phyloP scores from a whole-genome alignment of 1,140 invertebrate genomes.

The Acromyrmex echinatior region DNA sequence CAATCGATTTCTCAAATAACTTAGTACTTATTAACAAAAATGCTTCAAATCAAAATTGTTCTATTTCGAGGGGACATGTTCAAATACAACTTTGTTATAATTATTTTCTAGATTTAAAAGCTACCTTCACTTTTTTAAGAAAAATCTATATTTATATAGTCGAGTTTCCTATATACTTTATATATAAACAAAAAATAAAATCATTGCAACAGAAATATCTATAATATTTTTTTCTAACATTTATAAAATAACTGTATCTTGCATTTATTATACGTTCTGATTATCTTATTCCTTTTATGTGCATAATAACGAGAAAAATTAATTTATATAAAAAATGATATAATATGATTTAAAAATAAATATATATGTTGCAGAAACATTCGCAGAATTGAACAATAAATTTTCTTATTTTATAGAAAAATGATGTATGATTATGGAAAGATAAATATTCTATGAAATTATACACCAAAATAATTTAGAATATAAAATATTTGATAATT shows the following conservation, averaged over 20 bases:
- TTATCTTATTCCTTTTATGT: neutral
- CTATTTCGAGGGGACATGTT: neutral
- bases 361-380: neutral
- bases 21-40: neutral
- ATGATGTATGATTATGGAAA: neutral
- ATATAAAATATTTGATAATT: neutral
- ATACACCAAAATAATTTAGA: too few species aligned
- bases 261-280: too few species aligned
- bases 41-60: neutral
- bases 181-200: neutral
- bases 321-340: neutral
- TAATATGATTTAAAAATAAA: neutral
- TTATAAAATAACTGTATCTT: too few species aligned
- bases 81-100: neutral
- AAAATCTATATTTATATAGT: neutral
- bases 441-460: neutral
- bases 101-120: neutral
- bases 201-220: neutral
- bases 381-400: neutral
- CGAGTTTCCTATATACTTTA: neutral
- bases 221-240: neutral
- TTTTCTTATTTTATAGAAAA: neutral
- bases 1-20: neutral
- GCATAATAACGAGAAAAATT: neutral
- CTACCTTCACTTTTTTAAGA: neutral